These are phyloP conservation scores for Pantala flavescens DNA, from an alignment of 1,140 invertebrate genomes.

Conservation along the genomic window DNA sequence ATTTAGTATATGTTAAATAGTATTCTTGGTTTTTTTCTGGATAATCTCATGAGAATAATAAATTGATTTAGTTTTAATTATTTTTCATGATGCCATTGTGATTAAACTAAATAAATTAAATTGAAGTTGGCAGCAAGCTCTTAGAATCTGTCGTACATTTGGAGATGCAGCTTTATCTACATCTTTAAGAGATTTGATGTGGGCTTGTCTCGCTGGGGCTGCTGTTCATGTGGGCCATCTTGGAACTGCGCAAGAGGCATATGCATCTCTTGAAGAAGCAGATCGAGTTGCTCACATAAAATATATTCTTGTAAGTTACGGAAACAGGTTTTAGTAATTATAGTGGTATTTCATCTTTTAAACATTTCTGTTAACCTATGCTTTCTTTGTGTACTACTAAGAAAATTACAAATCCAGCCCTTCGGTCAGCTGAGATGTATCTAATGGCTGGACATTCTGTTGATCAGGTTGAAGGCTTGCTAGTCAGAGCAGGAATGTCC, in stretches of 20 bases:
- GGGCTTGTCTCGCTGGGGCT: slow-evolving; percentile 82
- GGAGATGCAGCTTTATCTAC: not conserved
- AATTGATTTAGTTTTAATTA: slow-evolving; percentile 17
- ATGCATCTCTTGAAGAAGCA: slow-evolving; percentile 78
- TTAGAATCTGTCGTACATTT: not conserved
- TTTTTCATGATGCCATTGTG: slow-evolving; percentile 31
- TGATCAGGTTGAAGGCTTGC: slow-evolving; percentile 68
- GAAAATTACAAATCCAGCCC: slow-evolving; percentile 41
- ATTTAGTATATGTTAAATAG: too few relatives aligned
- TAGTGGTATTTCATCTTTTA: not conserved
- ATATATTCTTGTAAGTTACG: slow-evolving; percentile 55
- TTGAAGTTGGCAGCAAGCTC: not conserved
- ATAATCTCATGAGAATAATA: slow-evolving; percentile 15
- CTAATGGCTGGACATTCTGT: slow-evolving; percentile 61
- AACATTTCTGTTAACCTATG: not conserved
- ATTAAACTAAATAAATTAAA: too few relatives aligned
- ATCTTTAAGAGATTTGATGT: slow-evolving; percentile 61
- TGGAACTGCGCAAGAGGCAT: slow-evolving; percentile 81
- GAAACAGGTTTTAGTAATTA: too few relatives aligned
- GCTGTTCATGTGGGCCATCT: slow-evolving; percentile 68
- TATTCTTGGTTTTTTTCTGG: too few relatives aligned
- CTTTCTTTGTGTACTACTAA: slow-evolving; percentile 26
- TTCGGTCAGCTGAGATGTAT: slow-evolving; percentile 68
- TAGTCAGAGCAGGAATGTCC: slow-evolving; percentile 65
- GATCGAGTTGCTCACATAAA: slow-evolving; percentile 88